Percentiles rank a stretch among this genome's conserved stretches.
These are phyloP conservation scores for Eupleurogrammus muticus DNA, from an alignment of 2,797 vertebrate species.

Conservation along the genomic window DNA sequence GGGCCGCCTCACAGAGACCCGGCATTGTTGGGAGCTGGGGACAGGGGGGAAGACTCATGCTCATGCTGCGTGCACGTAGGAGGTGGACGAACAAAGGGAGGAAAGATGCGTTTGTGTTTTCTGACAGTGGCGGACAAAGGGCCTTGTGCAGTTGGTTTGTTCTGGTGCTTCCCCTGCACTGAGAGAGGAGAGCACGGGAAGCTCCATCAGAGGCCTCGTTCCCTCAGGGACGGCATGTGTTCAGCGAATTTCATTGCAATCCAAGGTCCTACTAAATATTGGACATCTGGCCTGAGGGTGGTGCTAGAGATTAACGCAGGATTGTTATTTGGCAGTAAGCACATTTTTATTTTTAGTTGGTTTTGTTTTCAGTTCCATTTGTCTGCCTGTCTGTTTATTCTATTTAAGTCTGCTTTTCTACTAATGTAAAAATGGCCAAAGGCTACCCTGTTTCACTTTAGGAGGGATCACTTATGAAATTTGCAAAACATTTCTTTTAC, in stretches of 20 bases:
- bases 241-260: neutral
- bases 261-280: neutral
- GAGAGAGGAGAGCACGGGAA: neutral
- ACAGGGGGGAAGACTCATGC: constrained; percentile 60
- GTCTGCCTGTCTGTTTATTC: too few species aligned
- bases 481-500: too few species aligned
- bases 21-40: constrained; percentile 61
- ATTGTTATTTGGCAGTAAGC: neutral
- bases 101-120: constrained; percentile 65
- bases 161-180: constrained; percentile 63
- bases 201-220: neutral
- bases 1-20: constrained; percentile 65
- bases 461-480: too few species aligned
- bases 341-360: neutral
- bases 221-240: neutral
- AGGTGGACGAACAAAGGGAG: constrained; percentile 67
- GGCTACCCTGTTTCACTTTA: too few species aligned
- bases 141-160: constrained; percentile 62
- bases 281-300: constrained; percentile 1
- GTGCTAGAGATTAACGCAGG: neutral
- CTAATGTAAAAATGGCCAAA: too few species aligned
- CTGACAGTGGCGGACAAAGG: constrained; percentile 62
- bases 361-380: too few species aligned
- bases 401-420: too few species aligned
- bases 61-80: constrained; percentile 64